Base-by-base conservation (phyloP, 1,140 invertebrate species). In the Bombus confusus region DNA sequence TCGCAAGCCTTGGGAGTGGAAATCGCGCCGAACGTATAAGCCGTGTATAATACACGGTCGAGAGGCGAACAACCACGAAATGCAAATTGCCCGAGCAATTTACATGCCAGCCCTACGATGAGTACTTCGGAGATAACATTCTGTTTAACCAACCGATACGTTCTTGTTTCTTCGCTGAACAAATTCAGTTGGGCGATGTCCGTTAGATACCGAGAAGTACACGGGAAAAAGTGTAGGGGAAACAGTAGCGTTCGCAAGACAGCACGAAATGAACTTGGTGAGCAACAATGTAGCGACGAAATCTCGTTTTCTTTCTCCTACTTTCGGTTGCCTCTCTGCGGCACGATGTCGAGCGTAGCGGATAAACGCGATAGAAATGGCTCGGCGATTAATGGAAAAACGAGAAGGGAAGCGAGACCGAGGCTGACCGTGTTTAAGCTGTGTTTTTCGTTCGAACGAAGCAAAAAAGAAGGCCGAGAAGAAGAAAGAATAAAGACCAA, bases 111-210 rank as follows among this genome's bases (percentile, higher is more conserved):
- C 25, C 34, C 37, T 15, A 5, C 68, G 37, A 71, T 39, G 68
- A 39, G 25, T 71, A 28, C 34, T 71, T 28, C 37, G 37, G 3
- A 71, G 37, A 71, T 71, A 39, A 71, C 68, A 39, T 25, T 25
- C 68, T 71, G 68, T 13, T 71, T 39, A 68, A 68, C 66, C 66
- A 34, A 68, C 31, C 66, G 66, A 68, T 22, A 68, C 47, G 31
- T 68, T 68, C 5, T 15, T 9, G 64, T 37, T 69, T 69, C 66
- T 12, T 12, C 9, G 37, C 25, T 71, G 9, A 28, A 39, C 37
- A 12, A 12, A 12, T 39, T 69, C 25, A 10, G 37, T 69, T 37
- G 34, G 10, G 12, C 34, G 62, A 66, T 10, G 34, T 5, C 25
- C 10, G 37, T 28, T 13, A 15, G 68, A 71, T 39, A 28, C 15